Base-by-base conservation (phyloP, 2,113 vertebrate genomes). In the Phoxinus phoxinus region DNA sequence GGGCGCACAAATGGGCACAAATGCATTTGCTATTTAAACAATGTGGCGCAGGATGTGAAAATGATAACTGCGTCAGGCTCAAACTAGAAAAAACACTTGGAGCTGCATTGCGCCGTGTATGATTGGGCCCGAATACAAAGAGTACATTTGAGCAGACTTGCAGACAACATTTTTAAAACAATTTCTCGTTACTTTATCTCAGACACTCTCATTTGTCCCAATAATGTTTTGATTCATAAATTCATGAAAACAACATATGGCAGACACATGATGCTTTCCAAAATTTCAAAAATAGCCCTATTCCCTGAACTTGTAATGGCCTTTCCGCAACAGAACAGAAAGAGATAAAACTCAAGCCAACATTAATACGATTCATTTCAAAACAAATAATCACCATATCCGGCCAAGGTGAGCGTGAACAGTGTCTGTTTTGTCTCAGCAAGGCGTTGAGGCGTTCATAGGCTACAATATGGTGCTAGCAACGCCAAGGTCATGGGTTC, bases 301-400 rank as follows among this genome's bases (percentile, higher is more conserved):
- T 80, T 80, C 77, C 58, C 58, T 61, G 35, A 63, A 80, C 23
- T 61, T 15, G 35, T 46, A 63, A 41, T 80, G 77, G 78, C 58
- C 15, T 80, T 80, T 63, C 37, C 2, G 4, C 37, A 63, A 30
- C 35, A 63, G 37, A 27, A 21, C 78, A 41, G 56, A 61, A 79
- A 25, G 56, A 79, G 53, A 79, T 58, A 58, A 35, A 77, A 58
- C 51, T 19, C 78, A 80, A 44, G 78, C 78, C 78, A 80, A 80
- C 58, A 63, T 46, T 27, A 80, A 80, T 80, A 80, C 4, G 19
- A 30, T 63, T 80, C 7, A 19, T 63, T 63, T 80, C 37, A 27
- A 80, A 80, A 27, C 37, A 63, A 63, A 80, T 80, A 46, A 30
- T 63, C 17, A 12, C 3, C 6, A 17, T 41, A 41, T 79, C 56